Base-by-base conservation (phyloP, 2,797 vertebrate species). In the Lates japonicus region DNA sequence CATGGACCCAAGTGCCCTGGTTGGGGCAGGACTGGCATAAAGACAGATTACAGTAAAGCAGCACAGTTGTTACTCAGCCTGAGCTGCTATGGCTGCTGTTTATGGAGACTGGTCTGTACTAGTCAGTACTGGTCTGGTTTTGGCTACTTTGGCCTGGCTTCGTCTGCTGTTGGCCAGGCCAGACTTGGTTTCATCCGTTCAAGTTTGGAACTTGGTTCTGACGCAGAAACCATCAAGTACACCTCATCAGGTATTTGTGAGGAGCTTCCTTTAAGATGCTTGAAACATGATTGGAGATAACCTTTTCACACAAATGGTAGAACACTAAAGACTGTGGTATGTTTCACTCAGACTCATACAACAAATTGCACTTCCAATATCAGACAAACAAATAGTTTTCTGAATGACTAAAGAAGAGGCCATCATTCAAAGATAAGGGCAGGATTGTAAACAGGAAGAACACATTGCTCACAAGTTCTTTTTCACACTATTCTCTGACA, bases 1-100 rank as follows among this genome's bases (percentile, higher is more conserved):
- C 74, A 80, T 87, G 73, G 76, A 79, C 63, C 63, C 87, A 79
- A 80, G 79, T 61, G 63, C 84, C 57, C 79, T 70, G 78, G 78
- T 86, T 91, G 89, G 90, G 89, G 90, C 88, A 90, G 75, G 69
- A 81, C 81, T 75, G 80, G 76, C 71, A 79, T 74, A 71, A 78
- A 86, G 79, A 90, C 76, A 88, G 91, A 91, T 92, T 92, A 91
- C 79, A 87, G 88, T 79, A 89, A 83, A 83, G 84, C 80, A 72
- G 80, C 74, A 79, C 76, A 85, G 84, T 83, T 61, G 74, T 70
- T 76, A 64, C 75, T 48, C 41, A 70, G 85, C 71, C 86, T 87
- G 84, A 90, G 70, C 82, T 65, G 85, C 74, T 86, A 70, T 72
- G 71, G 66, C 71, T 67, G 62, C 76, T 79, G 85, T 84, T 74